Conservation (phyloP, 2,888 invertebrate genomes). For the Entomobrya multifasciata region DNA sequence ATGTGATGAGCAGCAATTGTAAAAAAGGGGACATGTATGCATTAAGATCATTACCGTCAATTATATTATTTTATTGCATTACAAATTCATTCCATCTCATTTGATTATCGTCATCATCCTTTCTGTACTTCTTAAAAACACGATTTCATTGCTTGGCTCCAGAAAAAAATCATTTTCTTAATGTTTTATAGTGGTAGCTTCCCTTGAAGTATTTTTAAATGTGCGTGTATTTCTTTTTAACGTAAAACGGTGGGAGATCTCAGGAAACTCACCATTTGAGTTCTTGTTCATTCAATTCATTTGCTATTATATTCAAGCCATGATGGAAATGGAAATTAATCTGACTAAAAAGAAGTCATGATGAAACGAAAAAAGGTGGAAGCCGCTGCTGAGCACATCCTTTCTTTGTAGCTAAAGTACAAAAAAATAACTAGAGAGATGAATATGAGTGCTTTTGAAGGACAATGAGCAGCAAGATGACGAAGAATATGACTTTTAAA, state of each 20-base stretch:
- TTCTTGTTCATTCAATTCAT: conserved; percentile 54
- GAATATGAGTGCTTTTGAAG: conserved; percentile 27
- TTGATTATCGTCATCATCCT: conserved; percentile 56
- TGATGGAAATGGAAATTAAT: conserved; percentile 37
- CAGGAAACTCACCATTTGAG: conserved; percentile 45
- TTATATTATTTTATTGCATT: conserved; percentile 65
- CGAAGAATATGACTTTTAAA: conserved; percentile 32
- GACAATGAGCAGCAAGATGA: conserved; percentile 15
- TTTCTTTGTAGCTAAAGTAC: neutral
- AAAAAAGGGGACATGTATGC: conserved; percentile 37
- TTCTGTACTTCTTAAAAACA: conserved; percentile 11
- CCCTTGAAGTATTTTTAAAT: neutral
- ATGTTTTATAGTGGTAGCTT: neutral
- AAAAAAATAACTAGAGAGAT: conserved; percentile 3
- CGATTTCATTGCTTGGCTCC: conserved; percentile 29
- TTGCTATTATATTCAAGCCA: neutral
- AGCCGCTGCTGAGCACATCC: conserved; percentile 28
- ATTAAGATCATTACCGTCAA: conserved; percentile 52
- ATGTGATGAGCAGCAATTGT: neutral
- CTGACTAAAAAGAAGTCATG: conserved; percentile 17
- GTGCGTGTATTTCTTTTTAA: neutral
- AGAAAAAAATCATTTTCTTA: neutral
- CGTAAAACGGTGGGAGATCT: conserved; percentile 57
- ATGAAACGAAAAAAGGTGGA: conserved; percentile 46
- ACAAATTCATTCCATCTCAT: conserved; percentile 73